Evolutionary conservation across 2,797 vertebrate genomes (phyloP).

Genomic region (Gymnoscopelus microlampas): DNA sequence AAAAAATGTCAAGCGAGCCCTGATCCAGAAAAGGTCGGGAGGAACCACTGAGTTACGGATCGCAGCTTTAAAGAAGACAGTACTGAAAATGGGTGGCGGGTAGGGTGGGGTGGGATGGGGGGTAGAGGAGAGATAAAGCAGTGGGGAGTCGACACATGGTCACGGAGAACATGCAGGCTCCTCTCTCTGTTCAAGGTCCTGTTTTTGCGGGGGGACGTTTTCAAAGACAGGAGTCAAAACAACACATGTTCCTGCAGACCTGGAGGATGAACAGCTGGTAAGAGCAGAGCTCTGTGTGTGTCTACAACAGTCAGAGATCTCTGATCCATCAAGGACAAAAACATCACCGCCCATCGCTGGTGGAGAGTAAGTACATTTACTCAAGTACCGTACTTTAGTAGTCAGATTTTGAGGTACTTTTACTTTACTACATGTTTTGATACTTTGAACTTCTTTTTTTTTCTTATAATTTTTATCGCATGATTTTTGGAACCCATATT

Average conservation of each 20-base stretch:
- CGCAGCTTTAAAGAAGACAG: too few species aligned
- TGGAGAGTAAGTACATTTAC: not conserved
- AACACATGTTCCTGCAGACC: conserved; percentile 51
- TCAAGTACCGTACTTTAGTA: not conserved
- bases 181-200: conserved; percentile 48
- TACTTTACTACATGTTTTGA: not conserved
- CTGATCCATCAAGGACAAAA: conserved; percentile 50
- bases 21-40: too few species aligned
- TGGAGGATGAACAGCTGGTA: conserved; percentile 71
- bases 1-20: too few species aligned
- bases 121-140: not conserved
- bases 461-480: too few species aligned
- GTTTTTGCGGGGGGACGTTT: conserved; percentile 58
- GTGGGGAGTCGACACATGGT: not conserved
- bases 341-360: not conserved
- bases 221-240: conserved; percentile 71
- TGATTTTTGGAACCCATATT: too few species aligned
- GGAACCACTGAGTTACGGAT: too few species aligned
- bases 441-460: not conserved
- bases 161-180: conserved; percentile 37
- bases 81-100: too few species aligned
- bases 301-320: conserved; percentile 62
- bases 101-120: too few species aligned
- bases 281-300: conserved; percentile 58
- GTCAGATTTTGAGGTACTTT: not conserved